Evolutionary conservation across 2,888 invertebrate species (phyloP).

Genomic region (Harmothoe impar): DNA sequence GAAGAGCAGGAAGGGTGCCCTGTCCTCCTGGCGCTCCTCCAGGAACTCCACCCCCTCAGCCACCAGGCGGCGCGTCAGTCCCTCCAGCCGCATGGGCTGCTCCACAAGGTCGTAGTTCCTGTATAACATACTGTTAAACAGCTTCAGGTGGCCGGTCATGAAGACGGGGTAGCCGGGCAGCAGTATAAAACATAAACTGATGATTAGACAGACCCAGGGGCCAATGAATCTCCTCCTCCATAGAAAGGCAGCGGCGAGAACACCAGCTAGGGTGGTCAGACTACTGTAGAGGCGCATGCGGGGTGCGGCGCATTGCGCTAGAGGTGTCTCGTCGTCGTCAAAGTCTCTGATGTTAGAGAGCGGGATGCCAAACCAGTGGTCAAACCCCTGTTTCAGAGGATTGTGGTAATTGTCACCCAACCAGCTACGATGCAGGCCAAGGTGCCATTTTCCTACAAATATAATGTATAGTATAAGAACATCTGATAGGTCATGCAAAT

Average conservation of each 20-base stretch:
- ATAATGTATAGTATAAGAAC: too few species aligned
- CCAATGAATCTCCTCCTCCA: slow-evolving; percentile 11
- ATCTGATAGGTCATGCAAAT: too few species aligned
- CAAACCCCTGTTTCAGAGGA: slow-evolving; percentile 83
- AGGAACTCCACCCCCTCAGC: slow-evolving; percentile 77
- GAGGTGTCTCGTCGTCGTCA: slow-evolving; percentile 78
- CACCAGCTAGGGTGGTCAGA: not conserved
- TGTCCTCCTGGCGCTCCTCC: slow-evolving; percentile 69
- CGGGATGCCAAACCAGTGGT: slow-evolving; percentile 83
- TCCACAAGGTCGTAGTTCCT: slow-evolving; percentile 83
- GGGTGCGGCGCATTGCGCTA: slow-evolving; percentile 76
- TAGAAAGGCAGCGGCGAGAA: not conserved
- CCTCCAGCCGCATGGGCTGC: slow-evolving; percentile 68
- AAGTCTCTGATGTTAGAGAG: slow-evolving; percentile 81
- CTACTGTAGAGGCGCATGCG: too few species aligned
- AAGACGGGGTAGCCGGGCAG: not conserved
- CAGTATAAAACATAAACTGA: not conserved
- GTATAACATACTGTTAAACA: slow-evolving; percentile 74
- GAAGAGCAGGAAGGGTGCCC: slow-evolving; percentile 84
- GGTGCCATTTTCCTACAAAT: slow-evolving; percentile 85
- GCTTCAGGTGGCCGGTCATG: slow-evolving; percentile 59
- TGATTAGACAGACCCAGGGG: not conserved
- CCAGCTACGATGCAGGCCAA: slow-evolving; percentile 81
- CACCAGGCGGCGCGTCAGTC: slow-evolving; percentile 79
- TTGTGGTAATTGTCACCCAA: slow-evolving; percentile 79